phyloP scores from a whole-genome alignment of 2,888 invertebrate genomes.

The Amphiduros pacificus region DNA sequence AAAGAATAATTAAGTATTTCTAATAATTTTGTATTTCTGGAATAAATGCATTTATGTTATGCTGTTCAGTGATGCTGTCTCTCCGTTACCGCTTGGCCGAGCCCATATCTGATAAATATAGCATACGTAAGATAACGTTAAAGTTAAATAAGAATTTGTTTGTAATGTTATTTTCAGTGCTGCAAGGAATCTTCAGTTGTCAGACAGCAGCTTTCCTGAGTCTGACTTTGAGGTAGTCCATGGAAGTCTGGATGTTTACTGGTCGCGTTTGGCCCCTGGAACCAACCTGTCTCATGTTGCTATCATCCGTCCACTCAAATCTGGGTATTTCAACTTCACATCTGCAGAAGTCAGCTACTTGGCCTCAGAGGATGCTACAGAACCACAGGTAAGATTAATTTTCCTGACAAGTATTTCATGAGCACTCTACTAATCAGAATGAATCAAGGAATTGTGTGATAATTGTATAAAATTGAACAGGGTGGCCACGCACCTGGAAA shows the following conservation, averaged over 20 bases:
- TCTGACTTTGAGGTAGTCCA: conserved; percentile 88
- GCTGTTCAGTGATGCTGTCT: too few relatives aligned
- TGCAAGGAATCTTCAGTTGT: conserved; percentile 84
- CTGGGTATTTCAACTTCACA: conserved; percentile 95
- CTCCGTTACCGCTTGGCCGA: too few relatives aligned
- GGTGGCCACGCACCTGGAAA: too few relatives aligned
- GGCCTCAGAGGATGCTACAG: conserved; percentile 73
- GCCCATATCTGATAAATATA: too few relatives aligned
- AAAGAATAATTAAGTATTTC: too few relatives aligned
- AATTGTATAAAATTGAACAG: too few relatives aligned
- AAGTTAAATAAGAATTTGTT: too few relatives aligned
- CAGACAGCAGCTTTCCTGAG: conserved; percentile 89
- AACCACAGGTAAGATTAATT: conserved; percentile 62
- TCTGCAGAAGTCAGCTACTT: conserved; percentile 90
- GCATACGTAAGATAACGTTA: too few relatives aligned
- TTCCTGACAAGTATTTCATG: not conserved
- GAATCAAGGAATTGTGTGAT: too few relatives aligned
- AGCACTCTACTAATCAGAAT: too few relatives aligned
- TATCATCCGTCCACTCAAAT: conserved; percentile 84
- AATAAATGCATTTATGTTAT: too few relatives aligned
- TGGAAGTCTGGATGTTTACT: conserved; percentile 75
- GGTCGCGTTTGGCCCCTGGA: conserved; percentile 89
- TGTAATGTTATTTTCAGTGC: conserved; percentile 68
- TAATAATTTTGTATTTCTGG: too few relatives aligned
- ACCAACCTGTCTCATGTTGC: conserved; percentile 93